Evolutionary conservation across 2,888 invertebrate genomes (phyloP), one percentile per base, ranked within the genome.

Genomic region (Coelinius sp.): DNA sequence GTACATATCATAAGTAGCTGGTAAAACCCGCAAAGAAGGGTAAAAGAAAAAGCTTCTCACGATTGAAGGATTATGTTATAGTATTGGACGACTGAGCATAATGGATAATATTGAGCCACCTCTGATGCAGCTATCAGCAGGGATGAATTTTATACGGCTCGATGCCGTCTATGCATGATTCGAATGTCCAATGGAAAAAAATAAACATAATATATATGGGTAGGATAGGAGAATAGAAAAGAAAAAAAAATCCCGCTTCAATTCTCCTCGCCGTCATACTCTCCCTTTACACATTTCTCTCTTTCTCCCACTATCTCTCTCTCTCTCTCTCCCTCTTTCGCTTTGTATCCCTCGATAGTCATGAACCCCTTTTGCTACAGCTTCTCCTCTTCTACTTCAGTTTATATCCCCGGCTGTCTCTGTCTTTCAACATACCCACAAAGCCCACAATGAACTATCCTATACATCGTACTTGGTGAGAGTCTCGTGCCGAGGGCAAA

Each of bases 381-480:
- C 68, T 53, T 49, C 38, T 68, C 65, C 38, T 63, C 67, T 59
- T 67, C 69, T 35, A 44, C 41, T 41, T 27, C 17, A 20, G 24
- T 35, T 38, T 49, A 53, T 52, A 25, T 56, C 66, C 62, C 62
- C 24, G 17, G 0, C 24, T 59, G 2, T 59, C 59, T 59, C 56
- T 64, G 67, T 68, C 73, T 72, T 46, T 72, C 75, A 73, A 74
- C 78, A 76, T 74, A 68, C 75, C 78, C 75, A 53, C 71, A 78
- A 73, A 77, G 75, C 77, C 78, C 79, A 80, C 80, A 79, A 81
- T 80, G 78, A 80, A 82, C 78, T 78, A 74, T 75, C 71, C 74
- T 52, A 52, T 62, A 62, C 41, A 59, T 53, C 24, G 68, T 25
- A 44, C 25, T 49, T 31, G 67, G 69, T 75, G 79, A 68, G 78